Evolutionary conservation across 2,797 vertebrate genomes (phyloP).

Genomic region (Poeciliopsis infans): DNA sequence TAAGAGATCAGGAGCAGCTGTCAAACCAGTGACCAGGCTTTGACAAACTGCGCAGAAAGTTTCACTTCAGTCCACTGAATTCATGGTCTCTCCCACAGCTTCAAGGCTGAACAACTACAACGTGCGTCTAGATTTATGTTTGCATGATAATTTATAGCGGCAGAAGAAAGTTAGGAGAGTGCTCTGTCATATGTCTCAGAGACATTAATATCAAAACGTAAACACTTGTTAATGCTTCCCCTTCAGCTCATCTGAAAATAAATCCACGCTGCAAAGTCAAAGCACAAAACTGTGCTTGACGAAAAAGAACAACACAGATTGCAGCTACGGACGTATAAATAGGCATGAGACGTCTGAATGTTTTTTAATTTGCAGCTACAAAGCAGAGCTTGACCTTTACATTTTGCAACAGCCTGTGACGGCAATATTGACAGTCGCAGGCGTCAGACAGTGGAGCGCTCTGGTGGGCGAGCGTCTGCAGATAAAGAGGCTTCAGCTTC

Average conservation of each 20-base stretch:
- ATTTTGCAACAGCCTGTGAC: slow-evolving; percentile 14
- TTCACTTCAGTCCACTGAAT: not conserved
- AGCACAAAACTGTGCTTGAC: not conserved
- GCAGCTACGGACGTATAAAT: slow-evolving; percentile 10
- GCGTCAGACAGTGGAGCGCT: slow-evolving; percentile 12
- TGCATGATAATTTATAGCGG: not conserved
- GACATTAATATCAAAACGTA: not conserved
- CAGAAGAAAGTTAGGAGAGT: not conserved
- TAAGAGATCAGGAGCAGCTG: not conserved
- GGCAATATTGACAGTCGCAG: slow-evolving; percentile 8
- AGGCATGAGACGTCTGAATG: slow-evolving; percentile 8
- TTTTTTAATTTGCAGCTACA: slow-evolving; percentile 21
- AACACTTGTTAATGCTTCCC: not conserved
- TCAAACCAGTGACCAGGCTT: not conserved
- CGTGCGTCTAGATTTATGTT: not conserved
- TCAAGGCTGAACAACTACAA: not conserved
- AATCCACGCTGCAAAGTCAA: not conserved
- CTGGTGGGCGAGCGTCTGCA: slow-evolving; percentile 5
- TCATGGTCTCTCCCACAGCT: not conserved
- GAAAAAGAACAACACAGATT: not conserved
- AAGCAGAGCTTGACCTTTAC: slow-evolving; percentile 30
- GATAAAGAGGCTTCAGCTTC: not conserved
- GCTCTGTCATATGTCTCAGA: not conserved
- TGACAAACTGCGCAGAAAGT: not conserved
- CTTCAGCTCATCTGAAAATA: not conserved